Base-by-base conservation (phyloP, 2,888 invertebrate species). In the Terebella lapidaria region DNA sequence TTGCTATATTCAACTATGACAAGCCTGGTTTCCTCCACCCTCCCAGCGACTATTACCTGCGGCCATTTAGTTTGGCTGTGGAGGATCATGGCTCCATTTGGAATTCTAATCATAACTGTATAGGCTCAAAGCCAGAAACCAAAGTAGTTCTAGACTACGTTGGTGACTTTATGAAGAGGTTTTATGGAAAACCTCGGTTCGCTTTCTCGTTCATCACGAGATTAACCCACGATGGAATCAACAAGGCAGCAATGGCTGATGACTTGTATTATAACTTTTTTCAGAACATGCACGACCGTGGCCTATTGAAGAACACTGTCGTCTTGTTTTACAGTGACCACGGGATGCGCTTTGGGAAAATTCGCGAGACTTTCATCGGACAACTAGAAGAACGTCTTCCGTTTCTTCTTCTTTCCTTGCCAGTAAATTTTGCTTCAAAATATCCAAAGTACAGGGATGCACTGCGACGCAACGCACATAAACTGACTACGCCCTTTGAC, bases 321-420 rank as follows among this genome's bases (percentile, higher is more conserved):
- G 53, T 78, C 0, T 58, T 77, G 10, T 72, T 74, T 54, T 76
- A 93, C 83, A 93, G 93, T 77, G 94, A 94, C 75, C 94, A 94
- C 74, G 94, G 94, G 0, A 87, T 92, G 61, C 83, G 94, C 63
- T 93, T 90, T 88, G 94, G 93, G 1, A 84, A 84, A 4, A 91
- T 92, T 69, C 84, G 92, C 10, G 84, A 85, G 68, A 93, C 93
- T 0, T 90, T 89, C 78, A 91, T 93, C 29, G 83, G 82, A 0
- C 76, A 80, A 74, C 84, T 94, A 74, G 94, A 95, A 79, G 94
- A 92, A 76, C 86, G 93, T 52, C 84, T 93, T 59, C 94, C 95
- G 0, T 87, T 92, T 66, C 83, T 92, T 30, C 87, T 88, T 69
- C 79, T 91, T 1, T 78, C 87, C 2, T 78, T 92, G 61, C 94